These are phyloP conservation scores for Palloptera scutellata DNA, from an alignment of 2,888 invertebrate species.

Conservation along the genomic window DNA sequence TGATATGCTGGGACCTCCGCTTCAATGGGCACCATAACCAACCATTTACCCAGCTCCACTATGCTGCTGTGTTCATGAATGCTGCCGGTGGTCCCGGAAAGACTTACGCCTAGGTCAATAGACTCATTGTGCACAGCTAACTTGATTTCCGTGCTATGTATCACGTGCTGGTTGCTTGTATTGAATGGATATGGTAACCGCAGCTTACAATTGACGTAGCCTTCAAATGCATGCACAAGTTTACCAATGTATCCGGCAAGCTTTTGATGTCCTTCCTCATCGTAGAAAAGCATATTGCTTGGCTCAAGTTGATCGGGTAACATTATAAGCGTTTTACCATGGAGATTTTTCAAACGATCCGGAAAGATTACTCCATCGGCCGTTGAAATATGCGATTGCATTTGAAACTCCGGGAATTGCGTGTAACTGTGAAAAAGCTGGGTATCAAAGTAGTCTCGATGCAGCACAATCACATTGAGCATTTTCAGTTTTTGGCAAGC, in stretches of 20 bases:
- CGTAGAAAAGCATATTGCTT: slow-evolving; percentile 4
- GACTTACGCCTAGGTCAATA: slow-evolving; percentile 22
- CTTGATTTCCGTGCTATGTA: slow-evolving; percentile 12
- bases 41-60: slow-evolving; percentile 3
- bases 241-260: slow-evolving; percentile 19
- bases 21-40: slow-evolving; percentile 26
- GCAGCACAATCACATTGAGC: slow-evolving; percentile 14
- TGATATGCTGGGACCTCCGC: slow-evolving; percentile 13
- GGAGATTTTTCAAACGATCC: slow-evolving; percentile 11
- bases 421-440: slow-evolving; percentile 21
- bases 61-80: neutral
- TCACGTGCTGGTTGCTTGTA: slow-evolving; percentile 1
- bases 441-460: slow-evolving; percentile 15
- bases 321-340: neutral
- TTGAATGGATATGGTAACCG: slow-evolving; percentile 23
- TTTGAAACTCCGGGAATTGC: slow-evolving; percentile 19
- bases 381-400: slow-evolving; percentile 16
- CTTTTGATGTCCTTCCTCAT: neutral
- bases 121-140: slow-evolving; percentile 16
- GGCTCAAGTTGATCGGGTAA: slow-evolving; percentile 25
- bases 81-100: neutral
- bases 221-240: slow-evolving; percentile 15
- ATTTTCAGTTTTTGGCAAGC: slow-evolving; percentile 14
- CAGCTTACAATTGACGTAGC: slow-evolving; percentile 11
- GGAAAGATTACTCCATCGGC: slow-evolving; percentile 1